Percentiles rank a stretch among this genome's conserved stretches.
Conservation (phyloP, 2,888 invertebrate species). For the Plebejus argus region DNA sequence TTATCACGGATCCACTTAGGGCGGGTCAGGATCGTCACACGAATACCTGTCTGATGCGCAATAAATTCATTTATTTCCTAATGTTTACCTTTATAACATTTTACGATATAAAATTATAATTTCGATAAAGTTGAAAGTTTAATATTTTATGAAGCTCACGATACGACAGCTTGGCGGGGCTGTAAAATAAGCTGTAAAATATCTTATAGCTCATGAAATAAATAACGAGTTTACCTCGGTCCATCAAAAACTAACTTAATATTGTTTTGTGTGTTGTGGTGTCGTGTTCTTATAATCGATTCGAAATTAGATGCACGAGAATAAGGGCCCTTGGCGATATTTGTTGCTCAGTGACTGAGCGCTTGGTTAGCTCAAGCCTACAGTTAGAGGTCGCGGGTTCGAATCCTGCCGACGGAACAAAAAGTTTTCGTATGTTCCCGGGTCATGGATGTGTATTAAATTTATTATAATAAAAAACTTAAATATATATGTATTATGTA, state of each 20-base stretch:
- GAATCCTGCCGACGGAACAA: too few species aligned
- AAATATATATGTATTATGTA: too few species aligned
- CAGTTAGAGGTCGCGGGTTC: too few species aligned
- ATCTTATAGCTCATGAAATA: slow-evolving; percentile 32
- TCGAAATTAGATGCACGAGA: too few species aligned
- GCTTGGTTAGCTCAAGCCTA: too few species aligned
- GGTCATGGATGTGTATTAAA: too few species aligned
- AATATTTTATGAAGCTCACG: slow-evolving; percentile 27
- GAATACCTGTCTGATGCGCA: neutral
- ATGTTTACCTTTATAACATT: neutral
- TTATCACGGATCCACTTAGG: neutral
- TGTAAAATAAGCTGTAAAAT: slow-evolving; percentile 32
- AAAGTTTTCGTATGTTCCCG: too few species aligned
- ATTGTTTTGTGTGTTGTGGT: neutral
- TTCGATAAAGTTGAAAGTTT: slow-evolving; percentile 31
- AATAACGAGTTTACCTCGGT: slow-evolving; percentile 35
- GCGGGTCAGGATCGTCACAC: neutral
- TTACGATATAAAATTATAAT: slow-evolving; percentile 15
- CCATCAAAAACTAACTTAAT: slow-evolving; percentile 39
- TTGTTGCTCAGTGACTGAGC: too few species aligned
- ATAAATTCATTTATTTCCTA: neutral
- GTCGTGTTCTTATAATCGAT: neutral
- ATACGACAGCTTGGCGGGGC: slow-evolving; percentile 30
- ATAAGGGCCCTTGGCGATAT: too few species aligned
- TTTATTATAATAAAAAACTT: too few species aligned